A percentile compares a stretch with the other conserved stretches of the same genome.
Evolutionary conservation across 2,888 invertebrate genomes (phyloP).

Genomic region (Epinotia demarniana): DNA sequence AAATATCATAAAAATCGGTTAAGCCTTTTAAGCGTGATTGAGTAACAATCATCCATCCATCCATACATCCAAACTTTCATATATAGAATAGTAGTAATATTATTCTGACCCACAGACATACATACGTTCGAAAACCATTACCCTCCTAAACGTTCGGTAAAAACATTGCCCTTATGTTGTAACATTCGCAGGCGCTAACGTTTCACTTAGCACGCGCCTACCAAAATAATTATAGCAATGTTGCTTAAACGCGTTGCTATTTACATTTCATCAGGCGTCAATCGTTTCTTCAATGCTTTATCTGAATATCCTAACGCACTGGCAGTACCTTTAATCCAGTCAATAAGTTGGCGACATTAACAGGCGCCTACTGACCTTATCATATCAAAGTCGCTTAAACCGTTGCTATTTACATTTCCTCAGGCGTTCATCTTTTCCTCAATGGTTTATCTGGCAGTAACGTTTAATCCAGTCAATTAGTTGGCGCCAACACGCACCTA

Average conservation of each 20-base stretch:
- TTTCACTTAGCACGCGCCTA: too few relatives aligned
- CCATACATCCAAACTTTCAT: too few relatives aligned
- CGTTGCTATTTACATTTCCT: background rate
- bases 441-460: slow-evolving; percentile 64
- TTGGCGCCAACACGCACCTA: slow-evolving; percentile 62
- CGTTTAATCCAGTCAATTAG: slow-evolving; percentile 86
- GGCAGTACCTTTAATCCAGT: slow-evolving; percentile 86
- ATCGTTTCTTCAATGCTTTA: slow-evolving; percentile 40
- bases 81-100: too few relatives aligned
- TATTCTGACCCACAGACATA: too few relatives aligned
- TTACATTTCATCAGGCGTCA: background rate
- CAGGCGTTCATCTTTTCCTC: background rate
- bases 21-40: too few relatives aligned
- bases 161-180: too few relatives aligned
- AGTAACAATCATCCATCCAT: too few relatives aligned
- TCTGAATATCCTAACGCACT: slow-evolving; percentile 70
- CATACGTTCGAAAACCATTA: too few relatives aligned
- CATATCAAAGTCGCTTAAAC: background rate
- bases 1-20: too few relatives aligned
- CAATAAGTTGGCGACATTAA: slow-evolving; percentile 75
- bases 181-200: too few relatives aligned
- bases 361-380: background rate
- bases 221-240: background rate
- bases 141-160: too few relatives aligned
- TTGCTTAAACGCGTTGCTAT: background rate